These are phyloP conservation scores for Rotaria socialis DNA, from an alignment of 2,888 invertebrate genomes.

Conservation along the genomic window DNA sequence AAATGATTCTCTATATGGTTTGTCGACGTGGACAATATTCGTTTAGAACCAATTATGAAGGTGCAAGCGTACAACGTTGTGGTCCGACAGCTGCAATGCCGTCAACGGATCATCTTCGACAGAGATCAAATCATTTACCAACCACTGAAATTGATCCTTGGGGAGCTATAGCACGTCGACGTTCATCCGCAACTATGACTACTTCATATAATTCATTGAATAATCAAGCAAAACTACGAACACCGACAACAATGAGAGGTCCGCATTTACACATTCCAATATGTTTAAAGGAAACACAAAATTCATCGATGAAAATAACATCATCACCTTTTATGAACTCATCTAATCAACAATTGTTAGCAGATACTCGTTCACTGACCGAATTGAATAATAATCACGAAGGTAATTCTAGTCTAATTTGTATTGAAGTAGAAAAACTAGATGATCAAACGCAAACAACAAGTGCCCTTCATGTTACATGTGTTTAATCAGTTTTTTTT, in stretches of 20 bases:
- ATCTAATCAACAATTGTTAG: neutral
- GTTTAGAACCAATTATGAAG: neutral
- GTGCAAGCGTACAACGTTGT: neutral
- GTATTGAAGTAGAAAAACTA: neutral
- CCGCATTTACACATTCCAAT: neutral
- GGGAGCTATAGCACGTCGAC: slow-evolving; percentile 7
- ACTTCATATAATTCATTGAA: neutral
- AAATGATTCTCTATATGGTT: slow-evolving; percentile 34
- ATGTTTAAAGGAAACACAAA: neutral
- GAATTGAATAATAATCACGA: neutral
- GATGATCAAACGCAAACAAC: neutral
- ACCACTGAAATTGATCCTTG: neutral
- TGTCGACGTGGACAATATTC: slow-evolving; percentile 23
- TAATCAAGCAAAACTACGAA: neutral
- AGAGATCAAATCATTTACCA: neutral
- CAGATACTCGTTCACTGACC: neutral
- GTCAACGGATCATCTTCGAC: neutral
- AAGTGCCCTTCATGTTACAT: neutral
- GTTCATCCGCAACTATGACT: slow-evolving; percentile 15
- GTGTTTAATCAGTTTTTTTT: neutral
- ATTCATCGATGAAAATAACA: neutral
- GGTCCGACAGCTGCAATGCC: neutral
- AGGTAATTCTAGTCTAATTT: neutral
- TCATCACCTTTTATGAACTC: neutral
- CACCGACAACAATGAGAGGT: neutral